Evolutionary conservation across 2,888 invertebrate species (phyloP).

Genomic region (Galerucella pusilla): DNA sequence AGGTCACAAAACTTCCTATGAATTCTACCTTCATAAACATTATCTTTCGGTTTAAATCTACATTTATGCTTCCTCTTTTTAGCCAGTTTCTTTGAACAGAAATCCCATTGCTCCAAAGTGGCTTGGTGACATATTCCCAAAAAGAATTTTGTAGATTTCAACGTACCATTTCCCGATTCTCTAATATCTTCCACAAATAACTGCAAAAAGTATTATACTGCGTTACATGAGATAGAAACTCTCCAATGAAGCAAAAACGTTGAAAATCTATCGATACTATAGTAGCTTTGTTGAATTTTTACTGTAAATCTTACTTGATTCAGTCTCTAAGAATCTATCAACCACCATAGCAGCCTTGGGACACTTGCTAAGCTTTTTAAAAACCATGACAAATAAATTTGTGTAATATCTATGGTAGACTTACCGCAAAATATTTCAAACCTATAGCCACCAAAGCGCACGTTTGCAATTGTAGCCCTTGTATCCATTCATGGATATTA

Average conservation of each 20-base stretch:
- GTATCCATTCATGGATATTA: slow-evolving; percentile 61
- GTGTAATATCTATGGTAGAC: not conserved
- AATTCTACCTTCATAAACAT: slow-evolving; percentile 55
- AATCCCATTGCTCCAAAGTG: slow-evolving; percentile 62
- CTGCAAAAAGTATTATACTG: slow-evolving; percentile 39
- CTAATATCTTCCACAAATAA: slow-evolving; percentile 58
- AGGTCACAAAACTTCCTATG: slow-evolving; percentile 66
- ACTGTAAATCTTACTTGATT: no score
- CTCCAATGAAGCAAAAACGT: no score
- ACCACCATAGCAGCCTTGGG: no score
- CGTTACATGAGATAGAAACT: no score
- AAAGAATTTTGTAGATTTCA: slow-evolving; percentile 59
- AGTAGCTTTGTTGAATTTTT: no score
- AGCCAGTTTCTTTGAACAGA: slow-evolving; percentile 61
- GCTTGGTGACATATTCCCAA: slow-evolving; percentile 63
- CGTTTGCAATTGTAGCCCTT: slow-evolving; percentile 63
- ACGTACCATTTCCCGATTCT: slow-evolving; percentile 14
- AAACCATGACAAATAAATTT: no score
- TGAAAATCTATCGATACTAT: no score
- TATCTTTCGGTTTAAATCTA: slow-evolving; percentile 55
- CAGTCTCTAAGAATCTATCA: no score
- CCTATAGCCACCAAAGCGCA: slow-evolving; percentile 66
- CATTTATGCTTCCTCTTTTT: slow-evolving; percentile 60
- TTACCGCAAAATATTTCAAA: slow-evolving; percentile 64
- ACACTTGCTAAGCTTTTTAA: no score